phyloP scores from a whole-genome alignment of 2,888 invertebrate genomes.

The Copidosoma aretas region DNA sequence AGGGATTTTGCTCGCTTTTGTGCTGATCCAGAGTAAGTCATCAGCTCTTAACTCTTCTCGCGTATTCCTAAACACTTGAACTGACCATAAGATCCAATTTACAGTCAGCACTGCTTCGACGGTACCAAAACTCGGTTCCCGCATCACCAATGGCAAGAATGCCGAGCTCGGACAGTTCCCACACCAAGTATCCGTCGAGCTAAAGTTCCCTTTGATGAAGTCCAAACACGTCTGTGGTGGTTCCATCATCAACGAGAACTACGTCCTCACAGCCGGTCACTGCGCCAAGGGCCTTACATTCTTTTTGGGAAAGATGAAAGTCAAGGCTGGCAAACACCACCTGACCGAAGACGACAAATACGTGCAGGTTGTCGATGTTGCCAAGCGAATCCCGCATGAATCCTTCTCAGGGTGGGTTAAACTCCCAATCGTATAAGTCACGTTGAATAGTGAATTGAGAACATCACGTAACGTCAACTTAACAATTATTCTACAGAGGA shows the following conservation, averaged over 20 bases:
- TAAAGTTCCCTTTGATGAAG: constrained; percentile 46
- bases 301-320: constrained; percentile 9
- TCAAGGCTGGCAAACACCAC: constrained; percentile 43
- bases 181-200: constrained; percentile 62
- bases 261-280: constrained; percentile 44
- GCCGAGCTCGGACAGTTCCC: constrained; percentile 61
- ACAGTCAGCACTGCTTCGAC: background rate
- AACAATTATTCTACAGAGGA: constrained; percentile 42
- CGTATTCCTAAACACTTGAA: no score
- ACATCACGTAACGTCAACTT: constrained; percentile 1
- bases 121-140: background rate
- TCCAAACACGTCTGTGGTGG: constrained; percentile 40
- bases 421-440: constrained; percentile 2
- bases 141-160: constrained; percentile 50
- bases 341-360: constrained; percentile 17
- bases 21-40: constrained; percentile 22
- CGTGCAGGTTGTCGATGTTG: constrained; percentile 30
- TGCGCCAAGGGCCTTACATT: constrained; percentile 36
- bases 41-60: no score
- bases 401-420: constrained; percentile 42
- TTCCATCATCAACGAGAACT: constrained; percentile 36
- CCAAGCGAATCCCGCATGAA: constrained; percentile 50
- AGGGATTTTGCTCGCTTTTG: background rate
- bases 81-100: background rate
- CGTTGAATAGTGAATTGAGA: background rate